phyloP scores from a whole-genome alignment of 2,797 vertebrate genomes.

The Pampus argenteus region DNA sequence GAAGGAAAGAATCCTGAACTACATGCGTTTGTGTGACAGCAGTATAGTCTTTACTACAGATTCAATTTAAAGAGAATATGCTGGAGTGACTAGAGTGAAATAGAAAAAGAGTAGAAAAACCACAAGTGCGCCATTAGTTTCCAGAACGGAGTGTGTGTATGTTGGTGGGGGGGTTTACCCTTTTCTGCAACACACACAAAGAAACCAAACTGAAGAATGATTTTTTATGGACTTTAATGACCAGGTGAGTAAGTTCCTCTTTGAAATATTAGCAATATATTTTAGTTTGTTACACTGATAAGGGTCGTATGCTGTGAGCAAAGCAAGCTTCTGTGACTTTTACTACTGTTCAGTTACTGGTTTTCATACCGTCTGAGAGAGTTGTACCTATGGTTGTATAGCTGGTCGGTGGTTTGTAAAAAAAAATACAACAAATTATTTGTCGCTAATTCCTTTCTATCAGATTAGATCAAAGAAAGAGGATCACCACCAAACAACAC shows the following conservation, averaged over 20 bases:
- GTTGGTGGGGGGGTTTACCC: not conserved
- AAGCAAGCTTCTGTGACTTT: not conserved
- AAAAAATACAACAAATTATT: not conserved
- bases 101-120: conserved; percentile 1
- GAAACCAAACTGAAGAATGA: not conserved
- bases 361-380: not conserved
- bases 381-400: not conserved
- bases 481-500: conserved; percentile 3
- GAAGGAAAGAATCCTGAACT: not conserved
- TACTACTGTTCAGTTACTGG: not conserved
- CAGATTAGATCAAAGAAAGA: no score
- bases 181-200: conserved; percentile 6
- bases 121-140: not conserved
- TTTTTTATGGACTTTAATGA: conserved; percentile 37
- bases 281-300: not conserved
- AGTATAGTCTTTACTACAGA: not conserved
- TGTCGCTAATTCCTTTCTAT: no score
- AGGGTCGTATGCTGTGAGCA: not conserved
- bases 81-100: conserved; percentile 5
- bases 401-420: not conserved
- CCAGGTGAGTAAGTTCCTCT: conserved; percentile 60
- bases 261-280: not conserved
- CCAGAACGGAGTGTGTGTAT: not conserved
- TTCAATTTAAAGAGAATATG: not conserved
- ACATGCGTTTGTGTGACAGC: not conserved